phyloP scores from a whole-genome alignment of 2,888 invertebrate species.

The Hydroisotoma schaefferi region DNA sequence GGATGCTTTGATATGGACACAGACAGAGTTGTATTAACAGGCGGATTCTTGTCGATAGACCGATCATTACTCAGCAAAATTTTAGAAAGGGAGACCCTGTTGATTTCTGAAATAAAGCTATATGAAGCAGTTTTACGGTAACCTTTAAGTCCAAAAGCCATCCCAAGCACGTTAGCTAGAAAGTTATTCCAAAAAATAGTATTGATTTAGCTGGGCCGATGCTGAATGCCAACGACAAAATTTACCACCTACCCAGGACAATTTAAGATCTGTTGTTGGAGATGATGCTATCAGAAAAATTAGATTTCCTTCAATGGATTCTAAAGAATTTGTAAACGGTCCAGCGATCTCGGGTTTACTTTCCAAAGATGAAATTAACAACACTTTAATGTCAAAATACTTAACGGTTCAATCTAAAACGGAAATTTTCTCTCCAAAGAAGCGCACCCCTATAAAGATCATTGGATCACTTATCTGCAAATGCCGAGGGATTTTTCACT shows the following conservation, averaged over 20 bases:
- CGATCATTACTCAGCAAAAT: not conserved
- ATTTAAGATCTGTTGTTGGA: not conserved
- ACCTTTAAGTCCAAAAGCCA: too few relatives aligned
- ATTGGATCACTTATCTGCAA: not conserved
- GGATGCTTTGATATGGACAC: not conserved
- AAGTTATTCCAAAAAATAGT: too few relatives aligned
- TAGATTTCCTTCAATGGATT: conserved; percentile 1
- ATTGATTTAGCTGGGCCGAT: not conserved
- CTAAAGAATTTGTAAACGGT: not conserved
- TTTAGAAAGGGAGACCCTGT: not conserved
- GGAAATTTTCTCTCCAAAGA: not conserved
- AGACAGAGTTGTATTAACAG: not conserved
- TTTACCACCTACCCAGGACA: not conserved
- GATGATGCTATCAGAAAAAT: not conserved
- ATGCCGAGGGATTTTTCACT: not conserved
- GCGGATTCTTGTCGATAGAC: not conserved
- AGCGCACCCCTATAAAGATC: not conserved
- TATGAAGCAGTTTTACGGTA: not conserved
- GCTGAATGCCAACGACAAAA: conserved; percentile 5
- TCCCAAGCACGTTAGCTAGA: too few relatives aligned
- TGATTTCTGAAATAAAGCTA: not conserved
- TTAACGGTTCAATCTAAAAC: not conserved
- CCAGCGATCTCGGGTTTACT: not conserved
- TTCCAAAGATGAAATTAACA: not conserved
- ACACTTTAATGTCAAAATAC: not conserved